Percentiles rank a stretch among this genome's conserved stretches.
Evolutionary conservation across 2,888 invertebrate genomes (phyloP).

Genomic region (Schizotus pectinicornis): DNA sequence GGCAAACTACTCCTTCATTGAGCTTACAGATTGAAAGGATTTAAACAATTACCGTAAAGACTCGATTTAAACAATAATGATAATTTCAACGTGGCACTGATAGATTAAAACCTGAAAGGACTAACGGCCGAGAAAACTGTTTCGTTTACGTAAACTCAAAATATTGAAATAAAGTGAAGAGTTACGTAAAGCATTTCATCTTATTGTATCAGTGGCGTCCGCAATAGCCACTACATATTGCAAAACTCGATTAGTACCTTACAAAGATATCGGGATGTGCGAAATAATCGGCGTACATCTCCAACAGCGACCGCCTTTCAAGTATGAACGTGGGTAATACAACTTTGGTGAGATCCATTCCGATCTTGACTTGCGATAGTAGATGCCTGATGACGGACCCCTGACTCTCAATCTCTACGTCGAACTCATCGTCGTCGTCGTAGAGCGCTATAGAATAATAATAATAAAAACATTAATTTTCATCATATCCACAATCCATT

Average conservation of each 20-base stretch:
- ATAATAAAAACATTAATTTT: neutral
- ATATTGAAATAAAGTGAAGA: too few relatives aligned
- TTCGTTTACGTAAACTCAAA: too few relatives aligned
- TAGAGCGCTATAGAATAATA: constrained; percentile 74
- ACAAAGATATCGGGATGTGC: constrained; percentile 98
- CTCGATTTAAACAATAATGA: too few relatives aligned
- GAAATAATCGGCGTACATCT: constrained; percentile 99
- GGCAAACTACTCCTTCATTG: too few relatives aligned
- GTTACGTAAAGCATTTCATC: too few relatives aligned
- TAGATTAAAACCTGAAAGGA: too few relatives aligned
- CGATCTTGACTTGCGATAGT: constrained; percentile 96
- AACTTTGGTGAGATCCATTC: constrained; percentile 99
- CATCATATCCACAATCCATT: neutral
- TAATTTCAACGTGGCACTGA: too few relatives aligned
- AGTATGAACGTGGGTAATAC: constrained; percentile 98
- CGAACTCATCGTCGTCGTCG: constrained; percentile 89
- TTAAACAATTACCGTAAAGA: too few relatives aligned
- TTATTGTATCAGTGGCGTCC: too few relatives aligned
- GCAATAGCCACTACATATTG: too few relatives aligned
- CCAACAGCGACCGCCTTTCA: constrained; percentile 93
- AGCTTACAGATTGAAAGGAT: too few relatives aligned
- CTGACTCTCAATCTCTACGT: constrained; percentile 93
- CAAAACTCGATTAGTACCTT: constrained; percentile 64
- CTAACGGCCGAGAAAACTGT: too few relatives aligned
- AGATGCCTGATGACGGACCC: constrained; percentile 97